Evolutionary conservation across 2,888 invertebrate species (phyloP), one percentile per base, ranked within the genome.

Genomic region (Erpobdella octoculata): DNA sequence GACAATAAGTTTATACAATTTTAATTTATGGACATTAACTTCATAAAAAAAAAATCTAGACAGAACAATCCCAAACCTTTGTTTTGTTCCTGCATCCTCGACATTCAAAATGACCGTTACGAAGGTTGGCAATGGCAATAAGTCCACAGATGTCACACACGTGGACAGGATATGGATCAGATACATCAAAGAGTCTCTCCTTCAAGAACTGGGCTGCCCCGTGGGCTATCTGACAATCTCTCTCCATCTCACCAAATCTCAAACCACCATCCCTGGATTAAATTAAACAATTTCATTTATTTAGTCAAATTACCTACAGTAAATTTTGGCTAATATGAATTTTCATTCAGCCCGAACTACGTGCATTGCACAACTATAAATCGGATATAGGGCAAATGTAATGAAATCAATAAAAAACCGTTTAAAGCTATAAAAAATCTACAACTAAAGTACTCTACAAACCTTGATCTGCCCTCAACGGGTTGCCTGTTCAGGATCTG

Each of bases 241-340:
- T 92, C 85, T 99, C 98, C 98, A 99, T 99, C 85, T 99, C 98
- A 74, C 98, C 98, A 82, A 99, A 99, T 87, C 98, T 96, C 75
- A 98, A 86, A 73, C 98, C 98, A 79, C 98, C 98, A 84, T 99
- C 98, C 78, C 89, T 88, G n/a, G n/a, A n/a, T n/a, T n/a, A n/a
- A n/a, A n/a, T n/a, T n/a, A n/a, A n/a, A n/a, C n/a, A n/a, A n/a
- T n/a, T n/a, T n/a, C n/a, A n/a, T n/a, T n/a, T n/a, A n/a, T n/a
- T n/a, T n/a, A n/a, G n/a, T n/a, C n/a, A n/a, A n/a, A n/a, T n/a
- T n/a, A n/a, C n/a, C n/a, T n/a, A n/a, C n/a, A n/a, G n/a, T n/a
- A n/a, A n/a, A n/a, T n/a, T n/a, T n/a, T n/a, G n/a, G n/a, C n/a
- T n/a, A n/a, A n/a, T n/a, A n/a, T n/a, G n/a, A n/a, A n/a, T n/a